Base-by-base conservation (phyloP, 2,797 vertebrate genomes). In the Nasua narica region DNA sequence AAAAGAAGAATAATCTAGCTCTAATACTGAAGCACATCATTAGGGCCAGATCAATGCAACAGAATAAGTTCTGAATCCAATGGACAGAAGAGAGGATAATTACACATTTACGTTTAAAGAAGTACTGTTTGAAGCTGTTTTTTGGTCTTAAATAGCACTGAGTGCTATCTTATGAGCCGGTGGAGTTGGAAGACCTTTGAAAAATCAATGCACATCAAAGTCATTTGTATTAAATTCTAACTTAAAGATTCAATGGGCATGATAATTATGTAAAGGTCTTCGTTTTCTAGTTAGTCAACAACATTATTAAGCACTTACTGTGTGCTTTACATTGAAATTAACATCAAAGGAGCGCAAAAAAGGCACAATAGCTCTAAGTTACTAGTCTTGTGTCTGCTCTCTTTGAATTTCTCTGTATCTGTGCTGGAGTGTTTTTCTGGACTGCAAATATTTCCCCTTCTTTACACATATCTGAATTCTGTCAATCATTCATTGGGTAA, bases 181-280 rank as follows among this genome's bases (percentile, higher is more conserved):
- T 8, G 21, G 54, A 76, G 7, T 46, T 58, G 37, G 40, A 77
- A 81, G 77, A 87, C 29, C 35, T 79, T 81, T 13, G 43, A 62
- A 58, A 96, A 92, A 54, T 84, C 90, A 85, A 76, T 94, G 84
- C 40, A 58, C 29, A 27, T 48, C 40, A 29, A 74, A 91, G 40
- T 29, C 43, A 50, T 79, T 37, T 62, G 15, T 60, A 91, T 91
- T 84, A 58, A 94, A 69, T 88, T 93, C 58, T 65, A 70, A 43
- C 37, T 62, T 65, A 90, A 89, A 84, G 65, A 90, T 58, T 78
- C 48, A 81, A 16, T 29, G 84, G 76, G 12, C 35, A 37, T 7
- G 18, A 40, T 81, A 60, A 77, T 60, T 35, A 62, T 43, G 43
- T 87, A 93, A 96, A 85, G 4, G 4, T 14, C 77, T 91, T 91